These are phyloP conservation scores for Sebastes cheni DNA, from an alignment of 2,797 vertebrate genomes.

Conservation along the genomic window DNA sequence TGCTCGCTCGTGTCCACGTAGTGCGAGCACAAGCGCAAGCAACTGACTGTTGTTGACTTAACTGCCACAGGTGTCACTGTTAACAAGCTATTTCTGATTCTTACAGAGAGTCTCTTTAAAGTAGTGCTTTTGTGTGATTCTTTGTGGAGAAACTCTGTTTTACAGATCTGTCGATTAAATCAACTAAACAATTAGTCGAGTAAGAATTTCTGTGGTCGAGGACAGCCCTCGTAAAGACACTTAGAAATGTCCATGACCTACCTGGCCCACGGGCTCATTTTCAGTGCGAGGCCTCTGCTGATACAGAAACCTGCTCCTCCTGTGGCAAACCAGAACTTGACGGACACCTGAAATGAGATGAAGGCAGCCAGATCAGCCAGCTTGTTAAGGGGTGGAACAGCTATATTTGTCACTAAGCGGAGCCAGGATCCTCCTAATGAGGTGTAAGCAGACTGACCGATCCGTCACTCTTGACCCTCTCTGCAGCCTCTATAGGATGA, in stretches of 20 bases:
- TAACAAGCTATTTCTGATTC: too few species aligned
- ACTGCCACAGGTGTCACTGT: too few species aligned
- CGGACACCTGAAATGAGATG: conserved; percentile 80
- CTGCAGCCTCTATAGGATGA: conserved; percentile 94
- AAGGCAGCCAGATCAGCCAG: not conserved
- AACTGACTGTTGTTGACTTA: too few species aligned
- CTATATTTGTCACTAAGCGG: not conserved
- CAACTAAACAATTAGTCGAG: too few species aligned
- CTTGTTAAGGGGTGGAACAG: not conserved
- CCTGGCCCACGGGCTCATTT: conserved; percentile 99
- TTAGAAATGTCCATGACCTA: conserved; percentile 45
- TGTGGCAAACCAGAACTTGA: conserved; percentile 98
- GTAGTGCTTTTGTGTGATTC: too few species aligned
- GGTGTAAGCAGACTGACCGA: conserved; percentile 81
- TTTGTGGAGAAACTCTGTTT: too few species aligned
- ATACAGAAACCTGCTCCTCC: conserved; percentile 98
- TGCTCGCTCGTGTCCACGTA: too few species aligned
- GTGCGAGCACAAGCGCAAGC: too few species aligned
- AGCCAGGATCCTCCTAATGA: not conserved
- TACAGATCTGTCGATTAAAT: too few species aligned
- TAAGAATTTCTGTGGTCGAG: too few species aligned
- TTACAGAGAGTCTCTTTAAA: too few species aligned
- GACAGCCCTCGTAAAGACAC: too few species aligned
- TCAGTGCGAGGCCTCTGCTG: conserved; percentile 95
- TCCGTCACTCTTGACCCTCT: conserved; percentile 90